These are phyloP conservation scores for Cryptoprocta ferox DNA, from an alignment of 2,797 vertebrate species.

Conservation along the genomic window DNA sequence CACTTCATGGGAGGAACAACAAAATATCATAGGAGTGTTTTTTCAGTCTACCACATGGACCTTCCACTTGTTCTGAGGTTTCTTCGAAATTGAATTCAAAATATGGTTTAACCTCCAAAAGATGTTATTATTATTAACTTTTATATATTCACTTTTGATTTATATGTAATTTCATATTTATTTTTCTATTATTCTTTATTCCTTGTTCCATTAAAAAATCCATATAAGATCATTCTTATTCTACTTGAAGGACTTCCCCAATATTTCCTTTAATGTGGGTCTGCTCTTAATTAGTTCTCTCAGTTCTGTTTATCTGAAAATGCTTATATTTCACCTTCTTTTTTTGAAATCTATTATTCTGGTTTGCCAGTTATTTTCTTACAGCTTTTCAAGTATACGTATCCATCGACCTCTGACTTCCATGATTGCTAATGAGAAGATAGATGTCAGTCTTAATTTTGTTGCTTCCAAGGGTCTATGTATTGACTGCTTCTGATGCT, in stretches of 20 bases:
- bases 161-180: not conserved
- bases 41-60: no score
- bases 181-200: not conserved
- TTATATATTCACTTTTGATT: not conserved
- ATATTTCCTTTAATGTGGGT: not conserved
- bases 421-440: not conserved
- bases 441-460: not conserved
- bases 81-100: conserved; percentile 6
- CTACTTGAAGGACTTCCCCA: not conserved
- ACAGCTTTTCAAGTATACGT: not conserved
- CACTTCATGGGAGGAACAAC: not conserved
- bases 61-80: not conserved
- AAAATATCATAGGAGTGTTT: not conserved
- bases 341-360: not conserved
- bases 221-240: not conserved
- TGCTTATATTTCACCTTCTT: not conserved
- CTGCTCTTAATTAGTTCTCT: not conserved
- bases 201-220: not conserved
- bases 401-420: not conserved
- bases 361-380: not conserved
- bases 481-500: not conserved
- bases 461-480: not conserved
- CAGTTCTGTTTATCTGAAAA: not conserved
- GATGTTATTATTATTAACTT: not conserved
- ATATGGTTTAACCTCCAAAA: not conserved